Evolutionary conservation across 92 coral and sea anemone genomes (phyloP), one percentile per base, ranked within the genome.

Genomic region (Phenganax stokvisi): DNA sequence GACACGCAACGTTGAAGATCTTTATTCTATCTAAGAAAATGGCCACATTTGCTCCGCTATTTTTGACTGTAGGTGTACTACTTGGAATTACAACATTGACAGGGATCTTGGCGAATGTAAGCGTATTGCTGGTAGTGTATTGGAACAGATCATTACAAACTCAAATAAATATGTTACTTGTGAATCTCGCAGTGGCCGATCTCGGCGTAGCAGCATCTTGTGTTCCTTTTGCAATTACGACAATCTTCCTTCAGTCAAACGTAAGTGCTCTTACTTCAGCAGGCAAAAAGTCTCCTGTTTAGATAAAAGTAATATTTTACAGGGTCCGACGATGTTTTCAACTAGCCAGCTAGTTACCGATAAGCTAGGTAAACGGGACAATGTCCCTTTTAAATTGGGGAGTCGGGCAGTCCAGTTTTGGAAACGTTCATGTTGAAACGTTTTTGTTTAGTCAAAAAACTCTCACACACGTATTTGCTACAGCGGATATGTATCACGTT

Each of bases 161-260:
- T 56, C 97, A 91, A 64, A 90, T 93, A 17, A 89, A 93, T 12
- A 74, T 93, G 66, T 73, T 93, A 25, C 88, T 93, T 44, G 92
- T 93, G 15, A 91, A 87, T 72, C 85, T 93, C 58, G 98, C 98
- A 44, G 80, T 93, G 11, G 89, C 98, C 51, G 98, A 93, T 87
- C 90, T 93, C 71, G 98, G 98, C 1, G 92, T 93, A 93, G 92
- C 97, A 52, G 97, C 97, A 28, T 93, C 98, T 1, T 90, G 98
- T 76, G 92, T 93, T 90, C 98, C 98, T 5, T 93, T 93, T 81
- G 98, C 98, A 8, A 92, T 93, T 2, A 93, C 98, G 9, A 90
- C 92, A 3, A 97, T 93, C 12, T 82, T 93, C 15, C 90, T 93
- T 63, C 92, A 88, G 54, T 77, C 85, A 70, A 69, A 92, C 91